Base-by-base conservation (phyloP, 2,797 vertebrate species). In the Phataginus tricuspis region DNA sequence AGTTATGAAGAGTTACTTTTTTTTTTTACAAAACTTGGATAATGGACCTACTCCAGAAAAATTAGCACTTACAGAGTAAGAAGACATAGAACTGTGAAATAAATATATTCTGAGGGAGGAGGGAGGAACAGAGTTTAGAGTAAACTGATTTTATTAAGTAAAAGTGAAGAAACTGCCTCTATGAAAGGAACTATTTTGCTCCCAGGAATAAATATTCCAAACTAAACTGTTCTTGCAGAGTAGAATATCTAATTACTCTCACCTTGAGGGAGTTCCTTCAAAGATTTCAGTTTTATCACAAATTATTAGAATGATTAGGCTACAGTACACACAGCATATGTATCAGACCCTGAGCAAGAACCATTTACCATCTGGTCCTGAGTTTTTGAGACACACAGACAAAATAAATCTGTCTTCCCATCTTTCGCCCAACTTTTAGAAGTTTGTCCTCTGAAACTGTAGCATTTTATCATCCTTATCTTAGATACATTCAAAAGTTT, bases 81-180 rank as follows among this genome's bases (percentile, higher is more conserved):
- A 86, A 94, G 75, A 80, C 11, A 82, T 82, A 57, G 4, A 92
- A 64, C 69, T 79, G 12, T 93, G 87, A 72, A 94, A 66, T 80
- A 80, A 93, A 82, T 74, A 66, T 88, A 57, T 86, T 91, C 53
- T 37, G 61, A 85, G n/a, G 10, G n/a, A 39, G 51, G 59, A 42
- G 21, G 21, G 23, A 79, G 27, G 64, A 82, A 53, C 2, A 31
- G 57, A 88, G 49, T 25, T 92, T 94, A 34, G 55, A 75, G 59
- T 71, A 79, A 53, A 8, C 71, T 75, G 18, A 68, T 83, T 94
- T 82, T 92, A 69, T 75, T 71, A 77, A 57, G n/a, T 82, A 45
- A 92, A 88, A 91, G 34, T 77, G 57, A 92, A 80, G 64, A 93
- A 84, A 75, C 10, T 72, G 37, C 8, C 18, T 96, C 51, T 92